Conservation (phyloP, 2,113 vertebrate genomes). For the Ammodytes marinus region DNA sequence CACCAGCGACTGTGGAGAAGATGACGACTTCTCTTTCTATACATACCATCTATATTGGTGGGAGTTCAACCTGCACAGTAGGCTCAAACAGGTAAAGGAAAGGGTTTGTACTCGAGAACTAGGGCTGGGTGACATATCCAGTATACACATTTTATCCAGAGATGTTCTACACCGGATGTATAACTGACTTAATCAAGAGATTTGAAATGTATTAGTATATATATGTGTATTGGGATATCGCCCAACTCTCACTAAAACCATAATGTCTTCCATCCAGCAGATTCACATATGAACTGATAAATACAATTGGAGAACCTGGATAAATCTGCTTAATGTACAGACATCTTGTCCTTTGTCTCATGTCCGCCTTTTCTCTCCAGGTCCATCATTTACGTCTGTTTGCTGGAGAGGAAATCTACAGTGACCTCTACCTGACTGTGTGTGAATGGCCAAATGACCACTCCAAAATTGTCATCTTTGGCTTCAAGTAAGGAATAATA, state of each 20-base stretch:
- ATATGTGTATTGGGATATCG: no score
- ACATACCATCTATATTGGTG: constrained; percentile 97
- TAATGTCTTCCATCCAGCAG: not conserved
- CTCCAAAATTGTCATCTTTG: constrained; percentile 94
- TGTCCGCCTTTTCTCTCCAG: constrained; percentile 67
- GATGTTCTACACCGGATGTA: no score
- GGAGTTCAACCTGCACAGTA: constrained; percentile 95
- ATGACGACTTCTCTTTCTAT: constrained; percentile 92
- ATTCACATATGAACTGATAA: not conserved
- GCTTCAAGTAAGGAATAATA: constrained; percentile 90
- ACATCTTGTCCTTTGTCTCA: not conserved
- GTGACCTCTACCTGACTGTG: constrained; percentile 93
- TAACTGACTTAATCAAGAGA: no score
- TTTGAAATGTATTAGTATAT: no score
- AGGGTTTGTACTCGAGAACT: no score
- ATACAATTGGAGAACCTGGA: not conserved
- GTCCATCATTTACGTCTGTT: constrained; percentile 94
- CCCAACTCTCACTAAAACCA: no score
- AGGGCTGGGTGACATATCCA: no score
- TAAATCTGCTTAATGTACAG: not conserved
- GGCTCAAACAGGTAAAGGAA: constrained; percentile 90
- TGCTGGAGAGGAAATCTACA: constrained; percentile 93
- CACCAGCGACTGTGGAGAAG: constrained; percentile 91
- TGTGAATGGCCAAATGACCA: constrained; percentile 95
- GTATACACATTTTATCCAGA: no score